Conservation (phyloP, 2,113 vertebrate species). For the Carassius carassius region DNA sequence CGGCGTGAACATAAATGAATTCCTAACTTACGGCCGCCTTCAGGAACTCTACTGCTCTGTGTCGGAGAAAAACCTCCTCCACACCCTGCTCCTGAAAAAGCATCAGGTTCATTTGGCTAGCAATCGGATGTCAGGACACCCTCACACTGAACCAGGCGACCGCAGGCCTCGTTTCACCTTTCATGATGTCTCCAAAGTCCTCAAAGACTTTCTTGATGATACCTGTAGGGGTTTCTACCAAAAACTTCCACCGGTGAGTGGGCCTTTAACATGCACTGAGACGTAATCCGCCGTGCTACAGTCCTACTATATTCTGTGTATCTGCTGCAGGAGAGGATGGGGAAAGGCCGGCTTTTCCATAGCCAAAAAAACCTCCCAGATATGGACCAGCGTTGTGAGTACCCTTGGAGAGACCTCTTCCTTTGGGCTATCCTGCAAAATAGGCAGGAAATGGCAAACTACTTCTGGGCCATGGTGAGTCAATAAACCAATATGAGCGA, state of each 20-base stretch:
- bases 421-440: conserved; percentile 95
- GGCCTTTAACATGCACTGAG: background rate
- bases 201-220: conserved; percentile 93
- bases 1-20: conserved; percentile 84
- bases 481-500: background rate
- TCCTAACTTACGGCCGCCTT: conserved; percentile 88
- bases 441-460: conserved; percentile 92
- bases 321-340: conserved; percentile 77
- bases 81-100: conserved; percentile 85
- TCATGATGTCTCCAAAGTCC: conserved; percentile 88
- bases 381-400: conserved; percentile 79
- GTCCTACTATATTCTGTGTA: background rate
- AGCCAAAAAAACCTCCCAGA: conserved; percentile 79
- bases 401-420: conserved; percentile 94
- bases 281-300: background rate
- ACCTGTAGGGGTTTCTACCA: conserved; percentile 91
- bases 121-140: conserved; percentile 68
- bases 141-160: conserved; percentile 70
- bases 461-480: conserved; percentile 96
- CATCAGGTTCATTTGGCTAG: conserved; percentile 77
- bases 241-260: conserved; percentile 73
- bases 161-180: conserved; percentile 83
- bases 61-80: conserved; percentile 86
- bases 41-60: conserved; percentile 90
- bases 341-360: conserved; percentile 72